phyloP scores from a whole-genome alignment of 2,113 vertebrate species.

The Zapus hudsonius region DNA sequence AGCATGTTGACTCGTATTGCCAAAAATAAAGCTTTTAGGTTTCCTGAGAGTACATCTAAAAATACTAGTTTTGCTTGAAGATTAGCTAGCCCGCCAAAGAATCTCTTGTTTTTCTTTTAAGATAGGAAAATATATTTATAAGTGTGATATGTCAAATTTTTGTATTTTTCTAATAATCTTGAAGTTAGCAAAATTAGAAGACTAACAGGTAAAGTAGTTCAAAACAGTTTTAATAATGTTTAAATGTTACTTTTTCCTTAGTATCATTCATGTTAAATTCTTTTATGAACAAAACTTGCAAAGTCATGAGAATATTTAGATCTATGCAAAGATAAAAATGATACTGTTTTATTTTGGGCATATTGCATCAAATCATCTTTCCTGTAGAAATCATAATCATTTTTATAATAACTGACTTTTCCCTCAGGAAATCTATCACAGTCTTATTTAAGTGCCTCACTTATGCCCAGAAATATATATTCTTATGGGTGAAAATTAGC shows the following conservation, averaged over 20 bases:
- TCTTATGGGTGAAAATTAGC: not conserved
- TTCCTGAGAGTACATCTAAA: constrained; percentile 84
- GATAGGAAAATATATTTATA: constrained; percentile 71
- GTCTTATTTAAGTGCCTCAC: not conserved
- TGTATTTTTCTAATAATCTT: constrained; percentile 72
- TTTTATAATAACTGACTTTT: not conserved
- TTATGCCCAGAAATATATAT: not conserved
- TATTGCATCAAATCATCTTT: constrained; percentile 35
- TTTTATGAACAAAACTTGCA: constrained; percentile 54
- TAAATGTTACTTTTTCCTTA: constrained; percentile 63
- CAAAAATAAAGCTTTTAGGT: constrained; percentile 83
- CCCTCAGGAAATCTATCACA: not conserved
- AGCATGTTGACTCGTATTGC: constrained; percentile 82
- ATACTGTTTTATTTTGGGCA: not conserved
- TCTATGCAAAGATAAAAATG: not conserved
- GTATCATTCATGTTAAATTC: constrained; percentile 19
- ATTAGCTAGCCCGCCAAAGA: constrained; percentile 80
- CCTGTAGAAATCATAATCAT: not conserved
- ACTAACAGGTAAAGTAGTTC: constrained; percentile 66
- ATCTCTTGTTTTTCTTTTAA: constrained; percentile 56
- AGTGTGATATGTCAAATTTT: constrained; percentile 76
- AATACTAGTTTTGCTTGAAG: constrained; percentile 80
- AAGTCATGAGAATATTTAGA: constrained; percentile 57
- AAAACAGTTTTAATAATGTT: constrained; percentile 60
- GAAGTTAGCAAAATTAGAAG: constrained; percentile 71